phyloP scores from a whole-genome alignment of 2,113 vertebrate genomes.

The Xenopus borealis region DNA sequence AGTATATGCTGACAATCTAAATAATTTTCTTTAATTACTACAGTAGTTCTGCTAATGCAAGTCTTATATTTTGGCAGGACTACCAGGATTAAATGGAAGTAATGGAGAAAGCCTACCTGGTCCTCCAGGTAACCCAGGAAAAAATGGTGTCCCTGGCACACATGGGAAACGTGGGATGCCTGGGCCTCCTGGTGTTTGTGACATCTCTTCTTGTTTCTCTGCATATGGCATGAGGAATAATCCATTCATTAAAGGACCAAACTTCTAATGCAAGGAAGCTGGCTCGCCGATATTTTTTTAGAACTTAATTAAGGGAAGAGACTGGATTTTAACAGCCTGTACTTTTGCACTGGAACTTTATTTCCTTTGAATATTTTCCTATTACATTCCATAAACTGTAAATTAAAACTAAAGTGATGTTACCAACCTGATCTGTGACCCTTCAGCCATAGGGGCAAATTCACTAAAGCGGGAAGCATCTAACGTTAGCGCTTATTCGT shows the following conservation, averaged over 20 bases:
- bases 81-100: slow-evolving; percentile 63
- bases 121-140: slow-evolving; percentile 64
- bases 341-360: slow-evolving; percentile 20
- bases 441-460: no score
- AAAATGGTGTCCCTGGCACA: slow-evolving; percentile 60
- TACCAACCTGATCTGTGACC: no score
- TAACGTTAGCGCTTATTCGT: no score
- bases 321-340: background rate
- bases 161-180: slow-evolving; percentile 64
- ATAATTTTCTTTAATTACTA: background rate
- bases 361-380: background rate
- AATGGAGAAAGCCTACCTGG: slow-evolving; percentile 66
- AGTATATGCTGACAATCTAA: no score
- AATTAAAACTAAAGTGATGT: no score
- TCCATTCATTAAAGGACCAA: slow-evolving; percentile 73
- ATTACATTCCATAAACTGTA: no score
- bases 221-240: slow-evolving; percentile 64
- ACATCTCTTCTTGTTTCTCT: slow-evolving; percentile 70
- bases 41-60: background rate
- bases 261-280: slow-evolving; percentile 53
- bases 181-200: slow-evolving; percentile 67
- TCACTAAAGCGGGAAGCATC: no score
- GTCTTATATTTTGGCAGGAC: slow-evolving; percentile 51
- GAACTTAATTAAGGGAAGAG: slow-evolving; percentile 6
- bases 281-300: background rate